Evolutionary conservation across 2,888 invertebrate genomes (phyloP), one percentile per base, ranked within the genome.

Genomic region (Arctia plantaginis): DNA sequence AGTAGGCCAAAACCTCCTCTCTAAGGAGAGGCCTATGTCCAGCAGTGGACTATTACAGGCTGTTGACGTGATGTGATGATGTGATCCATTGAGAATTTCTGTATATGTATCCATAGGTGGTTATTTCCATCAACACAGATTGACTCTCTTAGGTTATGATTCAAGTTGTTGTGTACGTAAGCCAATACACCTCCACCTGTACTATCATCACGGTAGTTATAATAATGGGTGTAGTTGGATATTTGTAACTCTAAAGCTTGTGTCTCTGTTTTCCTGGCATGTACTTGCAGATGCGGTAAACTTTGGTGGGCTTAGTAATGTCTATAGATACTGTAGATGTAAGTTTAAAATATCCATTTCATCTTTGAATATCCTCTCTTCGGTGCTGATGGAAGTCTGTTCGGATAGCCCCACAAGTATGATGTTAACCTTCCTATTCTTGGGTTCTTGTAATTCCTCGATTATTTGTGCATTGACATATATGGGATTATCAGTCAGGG

Each of bases 81-180:
- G n/a, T n/a, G n/a, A n/a, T n/a, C n/a, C n/a, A n/a, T n/a, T n/a
- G n/a, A n/a, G n/a, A 59, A 59, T 59, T 59, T 59, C 55, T 12
- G 18, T 55, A 55, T n/a, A 55, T 59, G 55, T 59, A 59, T 55
- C 55, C 55, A 59, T 59, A 23, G 55, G 55, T 59, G n/a, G 55
- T 59, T 59, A 59, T 59, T 59, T 23, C 55, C 55, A n/a, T 59
- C 55, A 59, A n/a, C 55, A 59, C 23, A 59, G 55, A 23, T 66
- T 3, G 47, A 33, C 27, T 65, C 51, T 0, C 44, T 44, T 7
- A 71, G 18, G 20, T 39, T 51, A 64, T 66, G 47, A 20, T 71
- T 71, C 4, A 69, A 13, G 18, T 69, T 35, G 39, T 62, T 69
- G 41, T 69, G 69, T 13, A 69, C n/a, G 41, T 51, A 71, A 39